phyloP scores from a whole-genome alignment of 1,140 invertebrate species.

The Micrasema longulum region DNA sequence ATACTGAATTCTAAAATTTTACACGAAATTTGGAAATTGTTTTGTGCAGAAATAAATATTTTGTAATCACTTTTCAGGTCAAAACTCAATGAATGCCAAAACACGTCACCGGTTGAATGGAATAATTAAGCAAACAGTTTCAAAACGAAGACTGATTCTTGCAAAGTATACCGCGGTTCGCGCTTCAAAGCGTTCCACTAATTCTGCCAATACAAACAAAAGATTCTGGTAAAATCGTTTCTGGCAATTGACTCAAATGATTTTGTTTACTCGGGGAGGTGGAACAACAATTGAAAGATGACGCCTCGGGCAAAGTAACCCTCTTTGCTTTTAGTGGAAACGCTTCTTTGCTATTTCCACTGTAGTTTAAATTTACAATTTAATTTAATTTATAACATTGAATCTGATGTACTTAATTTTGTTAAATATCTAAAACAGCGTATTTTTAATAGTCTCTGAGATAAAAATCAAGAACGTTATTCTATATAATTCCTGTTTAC shows the following conservation, averaged over 20 bases:
- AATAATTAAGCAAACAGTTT: slow-evolving; percentile 23
- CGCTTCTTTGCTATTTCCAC: neutral
- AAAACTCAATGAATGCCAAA: neutral
- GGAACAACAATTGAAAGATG: slow-evolving; percentile 36
- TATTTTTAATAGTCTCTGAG: neutral
- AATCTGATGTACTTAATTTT: neutral
- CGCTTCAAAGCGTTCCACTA: slow-evolving; percentile 29
- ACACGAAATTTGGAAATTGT: no score
- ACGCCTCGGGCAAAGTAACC: slow-evolving; percentile 15
- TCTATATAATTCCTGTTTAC: neutral
- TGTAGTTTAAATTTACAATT: neutral
- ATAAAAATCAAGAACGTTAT: neutral
- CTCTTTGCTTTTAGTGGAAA: neutral
- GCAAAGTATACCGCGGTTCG: slow-evolving; percentile 9
- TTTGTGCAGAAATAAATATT: no score
- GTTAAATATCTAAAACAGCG: neutral
- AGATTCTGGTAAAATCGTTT: slow-evolving; percentile 21
- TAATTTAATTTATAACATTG: slow-evolving; percentile 8
- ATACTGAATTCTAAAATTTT: no score
- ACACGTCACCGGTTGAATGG: neutral
- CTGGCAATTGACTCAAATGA: slow-evolving; percentile 32
- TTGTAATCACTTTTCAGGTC: no score
- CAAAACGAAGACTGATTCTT: neutral
- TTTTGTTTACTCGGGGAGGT: slow-evolving; percentile 34
- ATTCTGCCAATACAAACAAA: slow-evolving; percentile 28